Percentiles rank a stretch among this genome's conserved stretches.
Conservation (phyloP, 2,888 invertebrate species). For the Diarsia rubi region DNA sequence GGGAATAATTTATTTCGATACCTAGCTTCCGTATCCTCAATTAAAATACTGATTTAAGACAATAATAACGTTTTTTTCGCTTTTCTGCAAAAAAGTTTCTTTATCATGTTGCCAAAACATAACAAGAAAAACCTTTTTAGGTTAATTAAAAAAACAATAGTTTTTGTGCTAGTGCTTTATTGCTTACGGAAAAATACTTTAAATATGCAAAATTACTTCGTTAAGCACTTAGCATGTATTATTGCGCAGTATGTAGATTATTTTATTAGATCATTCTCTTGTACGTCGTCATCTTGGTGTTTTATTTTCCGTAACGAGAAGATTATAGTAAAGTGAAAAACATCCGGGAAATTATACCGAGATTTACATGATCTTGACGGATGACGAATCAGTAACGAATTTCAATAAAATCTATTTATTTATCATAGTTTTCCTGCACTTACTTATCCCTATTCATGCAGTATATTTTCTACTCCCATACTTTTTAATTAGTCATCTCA, state of each 20-base stretch:
- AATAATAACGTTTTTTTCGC: not conserved
- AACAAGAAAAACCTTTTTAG: slow-evolving; percentile 14
- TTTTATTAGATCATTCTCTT: slow-evolving; percentile 21
- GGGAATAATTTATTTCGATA: not conserved
- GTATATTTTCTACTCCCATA: too few species aligned
- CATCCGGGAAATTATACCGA: not conserved
- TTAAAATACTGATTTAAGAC: not conserved
- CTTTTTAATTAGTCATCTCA: too few species aligned
- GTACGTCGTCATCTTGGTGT: slow-evolving; percentile 7
- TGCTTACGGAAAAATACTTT: slow-evolving; percentile 44
- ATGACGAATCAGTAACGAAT: too few species aligned
- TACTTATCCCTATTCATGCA: too few species aligned
- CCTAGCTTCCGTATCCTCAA: slow-evolving; percentile 1
- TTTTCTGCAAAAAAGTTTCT: not conserved
- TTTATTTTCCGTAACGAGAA: slow-evolving; percentile 33
- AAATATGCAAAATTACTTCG: slow-evolving; percentile 36
- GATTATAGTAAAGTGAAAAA: not conserved
- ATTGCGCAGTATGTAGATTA: slow-evolving; percentile 30
- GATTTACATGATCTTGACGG: not conserved
- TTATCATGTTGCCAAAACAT: not conserved
- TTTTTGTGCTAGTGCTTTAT: slow-evolving; percentile 4
- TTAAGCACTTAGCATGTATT: slow-evolving; percentile 14
- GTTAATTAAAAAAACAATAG: not conserved
- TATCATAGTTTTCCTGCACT: too few species aligned
- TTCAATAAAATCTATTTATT: too few species aligned